These are phyloP conservation scores for Streblospio benedicti DNA, from an alignment of 1,140 invertebrate genomes.

Conservation along the genomic window DNA sequence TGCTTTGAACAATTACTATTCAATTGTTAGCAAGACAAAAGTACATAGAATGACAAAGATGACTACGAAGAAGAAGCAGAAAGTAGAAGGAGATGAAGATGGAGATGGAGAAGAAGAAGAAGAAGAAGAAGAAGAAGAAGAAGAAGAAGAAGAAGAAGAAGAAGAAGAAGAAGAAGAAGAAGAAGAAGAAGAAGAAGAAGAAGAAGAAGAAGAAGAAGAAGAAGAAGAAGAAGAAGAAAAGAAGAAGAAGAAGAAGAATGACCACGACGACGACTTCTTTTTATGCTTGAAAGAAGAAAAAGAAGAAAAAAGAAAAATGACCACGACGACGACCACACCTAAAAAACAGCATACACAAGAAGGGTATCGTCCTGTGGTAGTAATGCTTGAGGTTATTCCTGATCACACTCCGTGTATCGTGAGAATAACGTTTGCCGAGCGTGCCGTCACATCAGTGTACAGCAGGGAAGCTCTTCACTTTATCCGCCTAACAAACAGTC, in stretches of 20 bases:
- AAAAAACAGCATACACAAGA: not conserved
- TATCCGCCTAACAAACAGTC: too few relatives aligned
- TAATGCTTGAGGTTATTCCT: too few relatives aligned
- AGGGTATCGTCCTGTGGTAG: not conserved
- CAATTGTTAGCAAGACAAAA: too few relatives aligned
- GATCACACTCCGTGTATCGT: too few relatives aligned
- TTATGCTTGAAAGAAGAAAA: not conserved
- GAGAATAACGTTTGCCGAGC: too few relatives aligned
- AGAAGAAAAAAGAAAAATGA: not conserved
- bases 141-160: not conserved
- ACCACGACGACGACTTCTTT: not conserved
- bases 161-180: slow-evolving; percentile 13
- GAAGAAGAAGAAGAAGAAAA: slow-evolving; percentile 6
- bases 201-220: not conserved
- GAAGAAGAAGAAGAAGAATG: not conserved
- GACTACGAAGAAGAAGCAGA: too few relatives aligned
- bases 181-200: slow-evolving; percentile 10
- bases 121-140: slow-evolving; percentile 21
- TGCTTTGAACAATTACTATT: too few relatives aligned
- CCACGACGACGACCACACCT: not conserved
- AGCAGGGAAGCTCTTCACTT: too few relatives aligned
- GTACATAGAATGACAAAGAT: too few relatives aligned
- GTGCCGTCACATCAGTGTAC: too few relatives aligned
- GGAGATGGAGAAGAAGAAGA: too few relatives aligned
- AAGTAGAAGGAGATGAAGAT: too few relatives aligned